phyloP scores from a whole-genome alignment of 2,113 vertebrate genomes.

The Fukomys damarensis region DNA sequence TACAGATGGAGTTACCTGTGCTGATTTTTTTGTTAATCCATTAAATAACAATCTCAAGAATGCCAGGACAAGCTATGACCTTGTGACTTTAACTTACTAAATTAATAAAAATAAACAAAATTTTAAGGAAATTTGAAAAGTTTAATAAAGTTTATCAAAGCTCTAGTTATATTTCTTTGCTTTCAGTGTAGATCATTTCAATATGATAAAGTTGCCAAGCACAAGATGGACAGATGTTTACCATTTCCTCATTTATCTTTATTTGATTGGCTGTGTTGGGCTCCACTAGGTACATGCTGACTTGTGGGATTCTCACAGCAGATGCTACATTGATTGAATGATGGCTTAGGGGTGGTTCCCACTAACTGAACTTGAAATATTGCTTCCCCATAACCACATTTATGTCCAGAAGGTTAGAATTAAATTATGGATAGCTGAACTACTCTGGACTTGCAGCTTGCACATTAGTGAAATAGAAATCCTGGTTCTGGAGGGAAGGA shows the following conservation, averaged over 20 bases:
- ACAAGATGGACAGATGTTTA: background rate
- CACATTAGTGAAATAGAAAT: background rate
- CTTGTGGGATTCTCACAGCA: background rate
- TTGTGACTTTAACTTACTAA: constrained; percentile 24
- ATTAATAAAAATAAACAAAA: background rate
- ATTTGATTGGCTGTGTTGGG: background rate
- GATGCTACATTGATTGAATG: background rate
- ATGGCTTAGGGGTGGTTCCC: background rate
- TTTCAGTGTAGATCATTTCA: background rate
- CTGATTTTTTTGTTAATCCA: background rate
- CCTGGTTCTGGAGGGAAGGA: background rate
- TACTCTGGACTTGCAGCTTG: background rate
- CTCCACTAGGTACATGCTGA: background rate
- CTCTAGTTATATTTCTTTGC: background rate
- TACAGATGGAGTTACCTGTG: background rate
- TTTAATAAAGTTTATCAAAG: background rate
- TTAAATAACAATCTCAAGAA: background rate
- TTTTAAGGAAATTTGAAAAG: background rate
- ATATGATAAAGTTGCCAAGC: constrained; percentile 10
- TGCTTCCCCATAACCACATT: background rate
- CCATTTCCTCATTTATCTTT: background rate
- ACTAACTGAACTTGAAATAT: background rate
- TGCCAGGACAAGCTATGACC: background rate
- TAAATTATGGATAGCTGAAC: background rate
- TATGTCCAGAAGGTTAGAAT: background rate